Evolutionary conservation across 23 tunicate species (phyloP), one percentile per base, ranked within the genome.

Genomic region (Oikopleura dioica): DNA sequence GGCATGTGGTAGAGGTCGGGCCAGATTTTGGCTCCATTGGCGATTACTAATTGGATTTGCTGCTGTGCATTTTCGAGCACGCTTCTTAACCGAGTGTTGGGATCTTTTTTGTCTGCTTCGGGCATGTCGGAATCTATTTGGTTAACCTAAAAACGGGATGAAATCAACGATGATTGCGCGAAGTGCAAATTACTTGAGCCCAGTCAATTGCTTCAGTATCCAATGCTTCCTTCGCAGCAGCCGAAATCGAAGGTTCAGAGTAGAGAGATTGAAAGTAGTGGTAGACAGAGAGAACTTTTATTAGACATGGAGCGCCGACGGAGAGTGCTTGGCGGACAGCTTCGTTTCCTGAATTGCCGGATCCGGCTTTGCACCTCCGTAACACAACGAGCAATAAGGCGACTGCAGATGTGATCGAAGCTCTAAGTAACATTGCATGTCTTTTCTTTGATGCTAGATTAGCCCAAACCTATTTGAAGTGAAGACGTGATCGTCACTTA

Each of bases 1-100:
- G 72, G 72, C 72, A 63, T 63, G 4, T 23, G 26, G 26, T 63
- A 63, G 16, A 63, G 72, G 4, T 63, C 72, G 29, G 72, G 72
- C 72, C 72, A 63, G 33, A 63, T 31, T 28, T 63, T 63, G 26
- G 72, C 72, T 12, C 72, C 72, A 63, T 31, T 12, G 16, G 16
- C 30, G 30, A 63, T 2, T 2, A 31, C 72, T 2, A 63, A 31
- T 63, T 63, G 72, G 26, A 63, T 63, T 63, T 63, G 72, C 72
- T 63, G 72, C 33, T 63, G 72, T 31, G 26, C 26, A 63, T 63
- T 63, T 63, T 63, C 72, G 29, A 63, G 16, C 29, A 63, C 4
- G 32, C 30, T 12, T 24, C 72, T 23, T 28, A 63, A 28, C 33
- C 72, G 29, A n/a, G n/a, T n/a, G n/a, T n/a, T n/a, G n/a, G n/a